Evolutionary conservation across 2,888 invertebrate species (phyloP), one percentile per base, ranked within the genome.

Genomic region (Punctoribates punctum): DNA sequence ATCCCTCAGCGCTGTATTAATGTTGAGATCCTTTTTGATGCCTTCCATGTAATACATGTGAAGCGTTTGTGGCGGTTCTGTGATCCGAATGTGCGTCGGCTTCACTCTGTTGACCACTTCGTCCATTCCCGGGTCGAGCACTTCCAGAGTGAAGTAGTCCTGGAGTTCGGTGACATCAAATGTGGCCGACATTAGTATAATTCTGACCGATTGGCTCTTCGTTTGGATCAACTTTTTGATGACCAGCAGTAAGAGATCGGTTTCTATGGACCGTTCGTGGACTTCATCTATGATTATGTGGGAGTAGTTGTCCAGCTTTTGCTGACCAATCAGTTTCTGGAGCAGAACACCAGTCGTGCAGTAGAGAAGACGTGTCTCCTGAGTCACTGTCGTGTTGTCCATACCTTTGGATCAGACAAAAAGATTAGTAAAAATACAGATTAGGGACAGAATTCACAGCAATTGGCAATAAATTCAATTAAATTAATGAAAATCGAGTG

Each of bases 141-240:
- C n/a, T 0, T 86, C 86, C 4, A 84, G 77, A 2, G 82, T 84
- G 82, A 90, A 92, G 81, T 94, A 94, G 38, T 88, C 83, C 0
- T 89, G 87, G 85, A 93, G 93, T 78, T 87, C 86, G 2, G 87
- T 84, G 0, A 90, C 87, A 82, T 94, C 89, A 81, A 96, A 90
- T 1, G 97, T 96, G 0, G 97, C 97, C 0, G 96, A 96, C 96
- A 97, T 97, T 2, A 97, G 86, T 73, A 97, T 87, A 0, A 92
- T 86, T 85, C 90, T 91, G 0, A 89, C 89, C 77, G 86, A 84
- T 0, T 86, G 84, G 0, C 90, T 90, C 82, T 89, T 89, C 0
- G 89, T 88, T 77, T 88, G 85, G 38, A 94, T 84, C 67, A 95
- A 86, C 81, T 90, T 91, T 78, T 91, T 89, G 0, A 96, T 89